These are phyloP conservation scores for Drosophila fulvimacula DNA, from an alignment of 2,888 invertebrate species.

Conservation along the genomic window DNA sequence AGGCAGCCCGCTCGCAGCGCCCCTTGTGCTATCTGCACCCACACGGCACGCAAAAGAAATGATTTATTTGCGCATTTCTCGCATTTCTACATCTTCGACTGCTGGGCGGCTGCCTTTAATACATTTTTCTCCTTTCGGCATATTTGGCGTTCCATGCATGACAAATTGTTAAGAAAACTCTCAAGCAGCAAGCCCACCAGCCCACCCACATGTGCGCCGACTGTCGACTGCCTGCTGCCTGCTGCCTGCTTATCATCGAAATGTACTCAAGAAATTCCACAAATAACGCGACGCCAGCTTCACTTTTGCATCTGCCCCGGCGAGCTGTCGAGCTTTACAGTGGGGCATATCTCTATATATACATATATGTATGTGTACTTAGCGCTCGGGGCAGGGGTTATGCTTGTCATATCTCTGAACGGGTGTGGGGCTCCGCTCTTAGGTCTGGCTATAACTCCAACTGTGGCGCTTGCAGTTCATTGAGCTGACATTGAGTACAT, in stretches of 20 bases:
- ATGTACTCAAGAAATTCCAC: conserved; percentile 77
- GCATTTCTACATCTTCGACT: conserved; percentile 67
- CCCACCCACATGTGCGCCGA: conserved; percentile 3
- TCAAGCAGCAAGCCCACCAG: conserved; percentile 35
- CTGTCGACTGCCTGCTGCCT: conserved; percentile 44
- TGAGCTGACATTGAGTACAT: conserved; percentile 79
- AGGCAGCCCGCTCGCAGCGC: conserved; percentile 28
- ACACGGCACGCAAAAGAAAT: conserved; percentile 76
- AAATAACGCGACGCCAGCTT: conserved; percentile 73
- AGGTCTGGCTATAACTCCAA: conserved; percentile 9
- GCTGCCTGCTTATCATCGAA: conserved; percentile 71
- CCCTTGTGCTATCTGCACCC: conserved; percentile 45
- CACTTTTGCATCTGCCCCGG: conserved; percentile 54
- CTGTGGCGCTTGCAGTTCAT: conserved; percentile 69
- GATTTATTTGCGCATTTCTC: conserved; percentile 83
- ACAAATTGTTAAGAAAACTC: conserved; percentile 79
- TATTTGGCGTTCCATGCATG: conserved; percentile 80
- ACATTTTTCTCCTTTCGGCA: conserved; percentile 79
- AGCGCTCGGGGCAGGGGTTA: background rate
- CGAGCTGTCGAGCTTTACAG: conserved; percentile 3
- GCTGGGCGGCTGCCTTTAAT: conserved; percentile 73
- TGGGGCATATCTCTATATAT: background rate
- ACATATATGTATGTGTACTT: background rate
- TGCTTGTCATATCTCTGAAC: conserved; percentile 8
- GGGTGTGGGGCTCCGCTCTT: background rate